Evolutionary conservation across 2,113 vertebrate species (phyloP).

Genomic region (Gadus macrocephalus): DNA sequence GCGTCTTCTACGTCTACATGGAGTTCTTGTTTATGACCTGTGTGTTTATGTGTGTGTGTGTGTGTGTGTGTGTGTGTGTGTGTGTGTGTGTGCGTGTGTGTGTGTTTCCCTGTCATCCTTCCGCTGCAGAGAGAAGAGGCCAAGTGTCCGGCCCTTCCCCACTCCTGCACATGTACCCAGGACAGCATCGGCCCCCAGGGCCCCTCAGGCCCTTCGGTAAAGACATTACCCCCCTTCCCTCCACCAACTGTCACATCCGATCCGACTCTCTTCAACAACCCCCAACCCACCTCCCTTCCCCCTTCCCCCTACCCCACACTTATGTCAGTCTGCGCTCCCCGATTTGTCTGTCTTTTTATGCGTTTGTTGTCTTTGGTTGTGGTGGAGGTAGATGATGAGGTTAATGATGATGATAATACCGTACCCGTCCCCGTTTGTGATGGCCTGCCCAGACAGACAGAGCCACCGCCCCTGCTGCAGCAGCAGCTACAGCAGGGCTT

Average conservation of each 20-base stretch:
- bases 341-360: constrained; percentile 13
- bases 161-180: constrained; percentile 95
- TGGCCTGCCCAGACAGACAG: constrained; percentile 8
- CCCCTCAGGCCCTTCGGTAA: constrained; percentile 91
- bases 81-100: too few species aligned
- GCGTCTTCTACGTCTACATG: neutral
- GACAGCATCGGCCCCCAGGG: constrained; percentile 93
- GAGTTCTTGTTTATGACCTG: constrained; percentile 8
- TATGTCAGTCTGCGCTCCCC: constrained; percentile 14
- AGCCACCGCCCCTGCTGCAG: neutral
- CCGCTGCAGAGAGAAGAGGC: constrained; percentile 88
- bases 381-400: constrained; percentile 14
- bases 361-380: constrained; percentile 18
- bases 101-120: constrained; percentile 7
- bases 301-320: neutral
- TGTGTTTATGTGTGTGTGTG: too few species aligned
- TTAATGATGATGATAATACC: constrained; percentile 42
- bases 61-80: too few species aligned
- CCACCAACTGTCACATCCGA: neutral
- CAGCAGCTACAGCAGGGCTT: too few species aligned
- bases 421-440: constrained; percentile 24
- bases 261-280: constrained; percentile 19
- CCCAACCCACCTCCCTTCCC: neutral
- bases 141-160: constrained; percentile 92
- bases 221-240: constrained; percentile 37